Percentiles rank a stretch among this genome's conserved stretches.
phyloP scores from a whole-genome alignment of 1,140 invertebrate species.

The Drosophila ogumai region DNA sequence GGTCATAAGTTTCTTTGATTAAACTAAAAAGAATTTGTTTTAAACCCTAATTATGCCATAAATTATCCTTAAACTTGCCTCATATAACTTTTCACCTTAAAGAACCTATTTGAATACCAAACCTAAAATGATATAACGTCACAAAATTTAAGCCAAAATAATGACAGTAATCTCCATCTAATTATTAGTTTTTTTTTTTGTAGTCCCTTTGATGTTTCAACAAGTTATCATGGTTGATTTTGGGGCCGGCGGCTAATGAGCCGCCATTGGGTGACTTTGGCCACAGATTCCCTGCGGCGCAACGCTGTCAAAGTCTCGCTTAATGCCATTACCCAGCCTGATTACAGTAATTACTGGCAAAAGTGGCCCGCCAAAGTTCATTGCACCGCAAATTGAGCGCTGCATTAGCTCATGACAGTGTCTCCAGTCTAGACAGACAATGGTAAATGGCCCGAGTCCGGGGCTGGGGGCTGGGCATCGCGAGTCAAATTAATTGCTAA shows the following conservation, averaged over 20 bases:
- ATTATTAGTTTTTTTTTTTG: conserved; percentile 16
- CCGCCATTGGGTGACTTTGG: conserved; percentile 22
- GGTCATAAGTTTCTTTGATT: not conserved
- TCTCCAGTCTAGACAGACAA: conserved; percentile 58
- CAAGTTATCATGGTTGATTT: conserved; percentile 23
- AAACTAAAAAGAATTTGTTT: too few species aligned
- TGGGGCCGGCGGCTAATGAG: conserved; percentile 33
- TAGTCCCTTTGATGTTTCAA: conserved; percentile 33
- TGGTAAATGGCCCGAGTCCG: conserved; percentile 11
- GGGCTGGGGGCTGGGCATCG: not conserved
- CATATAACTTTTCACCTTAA: not conserved
- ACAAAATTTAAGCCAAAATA: not conserved
- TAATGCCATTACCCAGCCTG: conserved; percentile 46
- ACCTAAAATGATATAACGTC: not conserved
- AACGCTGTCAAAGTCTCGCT: conserved; percentile 26
- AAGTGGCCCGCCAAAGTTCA: conserved; percentile 61
- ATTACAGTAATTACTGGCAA: conserved; percentile 50
- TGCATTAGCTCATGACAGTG: conserved; percentile 12
- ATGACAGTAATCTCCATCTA: conserved; percentile 14
- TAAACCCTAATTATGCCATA: not conserved
- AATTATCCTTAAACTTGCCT: not conserved
- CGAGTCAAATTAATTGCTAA: conserved; percentile 52
- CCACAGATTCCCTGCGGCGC: conserved; percentile 18
- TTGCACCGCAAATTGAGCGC: conserved; percentile 65
- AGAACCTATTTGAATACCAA: not conserved